These are phyloP conservation scores for Pteria penguin DNA, from an alignment of 2,888 invertebrate species.

Conservation along the genomic window DNA sequence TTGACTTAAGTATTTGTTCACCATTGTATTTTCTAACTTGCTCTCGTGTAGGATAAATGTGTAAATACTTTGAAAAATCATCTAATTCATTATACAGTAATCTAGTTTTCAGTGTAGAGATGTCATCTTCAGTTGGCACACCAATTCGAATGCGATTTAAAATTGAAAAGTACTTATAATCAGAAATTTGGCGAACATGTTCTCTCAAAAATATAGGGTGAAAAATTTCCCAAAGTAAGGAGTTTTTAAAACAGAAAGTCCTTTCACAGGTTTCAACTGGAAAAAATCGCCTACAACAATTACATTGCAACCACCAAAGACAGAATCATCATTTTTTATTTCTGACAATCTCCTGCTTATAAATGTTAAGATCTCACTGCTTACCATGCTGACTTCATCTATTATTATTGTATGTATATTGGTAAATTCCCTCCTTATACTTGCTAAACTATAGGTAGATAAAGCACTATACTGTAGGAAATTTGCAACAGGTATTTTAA, in stretches of 20 bases:
- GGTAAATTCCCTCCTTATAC: conserved; percentile 29
- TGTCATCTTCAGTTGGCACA: not conserved
- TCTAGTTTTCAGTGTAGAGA: not conserved
- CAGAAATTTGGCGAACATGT: conserved; percentile 38
- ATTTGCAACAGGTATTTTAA: conserved; percentile 40
- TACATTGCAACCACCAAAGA: conserved; percentile 44
- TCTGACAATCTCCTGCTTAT: conserved; percentile 39
- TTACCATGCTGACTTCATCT: conserved; percentile 53
- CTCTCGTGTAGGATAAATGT: conserved; percentile 4
- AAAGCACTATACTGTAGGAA: conserved; percentile 35
- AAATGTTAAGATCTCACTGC: conserved; percentile 37
- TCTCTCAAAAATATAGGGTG: conserved; percentile 28
- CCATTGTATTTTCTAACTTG: conserved; percentile 15
- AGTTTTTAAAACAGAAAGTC: conserved; percentile 30
- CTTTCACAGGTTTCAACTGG: conserved; percentile 34
- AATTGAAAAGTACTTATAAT: not conserved
- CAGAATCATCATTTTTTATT: conserved; percentile 20
- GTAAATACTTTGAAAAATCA: conserved; percentile 1
- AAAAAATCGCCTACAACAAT: conserved; percentile 46
- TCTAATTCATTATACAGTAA: not conserved
- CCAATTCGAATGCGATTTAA: conserved; percentile 5
- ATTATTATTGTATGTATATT: conserved; percentile 43
- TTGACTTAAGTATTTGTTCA: not conserved
- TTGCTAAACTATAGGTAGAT: conserved; percentile 9
- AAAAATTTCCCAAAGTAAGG: conserved; percentile 40